These are phyloP conservation scores for Coremacera marginata DNA, from an alignment of 2,888 invertebrate genomes.

Conservation along the genomic window DNA sequence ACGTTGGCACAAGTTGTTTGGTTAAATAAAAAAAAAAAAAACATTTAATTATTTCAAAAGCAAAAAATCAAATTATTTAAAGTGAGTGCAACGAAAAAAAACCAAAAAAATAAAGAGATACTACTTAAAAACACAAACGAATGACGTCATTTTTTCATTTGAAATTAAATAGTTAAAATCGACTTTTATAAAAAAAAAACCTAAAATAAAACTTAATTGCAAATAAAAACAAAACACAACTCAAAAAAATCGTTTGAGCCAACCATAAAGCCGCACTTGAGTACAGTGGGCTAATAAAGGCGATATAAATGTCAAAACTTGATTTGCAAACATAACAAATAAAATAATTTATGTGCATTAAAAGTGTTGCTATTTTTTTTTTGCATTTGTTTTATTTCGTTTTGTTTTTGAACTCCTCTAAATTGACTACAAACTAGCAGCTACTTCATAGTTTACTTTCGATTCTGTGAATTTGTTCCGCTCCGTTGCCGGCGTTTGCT, in stretches of 20 bases:
- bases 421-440: background rate
- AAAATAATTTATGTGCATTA: background rate
- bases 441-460: background rate
- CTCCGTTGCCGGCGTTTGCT: too few species aligned
- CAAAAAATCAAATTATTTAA: too few species aligned
- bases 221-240: background rate
- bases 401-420: background rate
- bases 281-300: too few species aligned
- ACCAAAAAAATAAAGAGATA: background rate
- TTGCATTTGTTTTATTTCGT: background rate
- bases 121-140: background rate
- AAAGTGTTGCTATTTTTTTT: background rate
- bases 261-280: background rate
- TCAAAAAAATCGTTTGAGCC: background rate
- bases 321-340: background rate
- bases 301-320: too few species aligned
- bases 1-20: too few species aligned
- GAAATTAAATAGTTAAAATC: background rate
- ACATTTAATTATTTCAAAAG: too few species aligned
- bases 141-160: background rate
- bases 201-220: background rate
- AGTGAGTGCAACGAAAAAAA: too few species aligned
- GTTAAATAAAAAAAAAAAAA: too few species aligned
- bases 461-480: background rate
- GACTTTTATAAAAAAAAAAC: background rate